phyloP scores from a whole-genome alignment of 2,888 invertebrate species.

The Graphium colonna region DNA sequence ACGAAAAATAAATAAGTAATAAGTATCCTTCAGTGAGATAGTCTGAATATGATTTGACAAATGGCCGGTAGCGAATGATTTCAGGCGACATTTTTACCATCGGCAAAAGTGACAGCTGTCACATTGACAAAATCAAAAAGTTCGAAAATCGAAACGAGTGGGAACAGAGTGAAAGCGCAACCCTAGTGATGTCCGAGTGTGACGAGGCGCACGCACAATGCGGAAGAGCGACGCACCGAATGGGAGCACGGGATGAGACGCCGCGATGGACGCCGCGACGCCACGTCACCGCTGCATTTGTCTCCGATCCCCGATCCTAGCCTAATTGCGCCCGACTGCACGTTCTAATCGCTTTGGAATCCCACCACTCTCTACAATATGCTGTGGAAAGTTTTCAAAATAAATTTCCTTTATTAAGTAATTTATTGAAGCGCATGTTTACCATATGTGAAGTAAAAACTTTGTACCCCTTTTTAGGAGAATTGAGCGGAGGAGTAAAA shows the following conservation, averaged over 20 bases:
- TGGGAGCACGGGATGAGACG: constrained; percentile 67
- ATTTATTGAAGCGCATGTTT: too few species aligned
- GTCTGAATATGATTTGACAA: too few species aligned
- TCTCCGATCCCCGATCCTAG: constrained; percentile 32
- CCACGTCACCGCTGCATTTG: constrained; percentile 56
- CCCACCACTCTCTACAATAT: neutral
- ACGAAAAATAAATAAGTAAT: too few species aligned
- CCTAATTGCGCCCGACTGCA: constrained; percentile 24
- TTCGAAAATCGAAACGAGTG: too few species aligned
- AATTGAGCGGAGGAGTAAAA: too few species aligned
- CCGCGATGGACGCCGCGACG: constrained; percentile 48
- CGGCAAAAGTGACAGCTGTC: neutral
- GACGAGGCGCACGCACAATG: constrained; percentile 71
- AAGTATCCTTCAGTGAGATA: too few species aligned
- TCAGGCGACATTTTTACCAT: too few species aligned
- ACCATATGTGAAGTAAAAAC: too few species aligned
- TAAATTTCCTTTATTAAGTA: too few species aligned
- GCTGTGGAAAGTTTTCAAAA: neutral
- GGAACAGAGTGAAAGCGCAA: too few species aligned
- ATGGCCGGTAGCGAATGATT: too few species aligned
- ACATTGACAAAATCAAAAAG: constrained; percentile 5
- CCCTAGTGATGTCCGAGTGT: constrained; percentile 62
- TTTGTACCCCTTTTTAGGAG: too few species aligned
- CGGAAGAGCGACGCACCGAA: constrained; percentile 66
- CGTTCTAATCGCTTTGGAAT: neutral